Evolutionary conservation across 2,797 vertebrate genomes (phyloP).

Genomic region (Hirundo rustica): DNA sequence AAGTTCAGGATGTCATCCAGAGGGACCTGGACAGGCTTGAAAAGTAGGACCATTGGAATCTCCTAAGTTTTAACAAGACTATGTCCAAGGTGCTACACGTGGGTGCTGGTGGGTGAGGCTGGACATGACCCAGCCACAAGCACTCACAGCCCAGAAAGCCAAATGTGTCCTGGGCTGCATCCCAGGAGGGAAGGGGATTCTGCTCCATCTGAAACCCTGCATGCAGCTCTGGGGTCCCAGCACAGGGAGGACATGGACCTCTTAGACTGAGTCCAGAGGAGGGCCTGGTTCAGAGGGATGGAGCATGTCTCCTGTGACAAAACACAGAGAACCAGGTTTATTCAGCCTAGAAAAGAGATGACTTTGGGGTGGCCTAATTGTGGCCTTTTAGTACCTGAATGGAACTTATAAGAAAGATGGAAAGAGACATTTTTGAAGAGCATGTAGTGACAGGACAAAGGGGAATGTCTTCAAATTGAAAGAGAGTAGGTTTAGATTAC

Average conservation of each 20-base stretch:
- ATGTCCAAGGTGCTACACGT: rapidly evolving
- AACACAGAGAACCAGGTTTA: not conserved
- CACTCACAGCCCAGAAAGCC: not conserved
- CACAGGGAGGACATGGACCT: not conserved
- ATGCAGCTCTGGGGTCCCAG: not conserved
- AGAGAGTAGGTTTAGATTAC: not conserved
- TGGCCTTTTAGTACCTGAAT: not conserved
- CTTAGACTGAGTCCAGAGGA: not conserved
- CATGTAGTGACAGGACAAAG: not conserved
- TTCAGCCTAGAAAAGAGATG: not conserved
- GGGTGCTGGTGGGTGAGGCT: not conserved
- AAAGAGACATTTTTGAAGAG: not conserved
- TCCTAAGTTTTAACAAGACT: not conserved
- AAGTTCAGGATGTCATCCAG: not conserved
- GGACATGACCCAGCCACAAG: not conserved
- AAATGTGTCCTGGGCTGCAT: not conserved
- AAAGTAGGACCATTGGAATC: not conserved
- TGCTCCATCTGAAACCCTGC: not conserved
- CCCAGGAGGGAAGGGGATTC: not conserved
- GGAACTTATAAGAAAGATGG: not conserved
- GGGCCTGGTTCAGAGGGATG: not conserved
- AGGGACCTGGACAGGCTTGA: not conserved
- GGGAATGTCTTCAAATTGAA: not conserved
- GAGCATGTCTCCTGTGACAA: rapidly evolving
- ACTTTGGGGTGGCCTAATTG: not conserved